Base-by-base conservation (phyloP, 2,113 vertebrate species). In the Monarcha castaneiventris region DNA sequence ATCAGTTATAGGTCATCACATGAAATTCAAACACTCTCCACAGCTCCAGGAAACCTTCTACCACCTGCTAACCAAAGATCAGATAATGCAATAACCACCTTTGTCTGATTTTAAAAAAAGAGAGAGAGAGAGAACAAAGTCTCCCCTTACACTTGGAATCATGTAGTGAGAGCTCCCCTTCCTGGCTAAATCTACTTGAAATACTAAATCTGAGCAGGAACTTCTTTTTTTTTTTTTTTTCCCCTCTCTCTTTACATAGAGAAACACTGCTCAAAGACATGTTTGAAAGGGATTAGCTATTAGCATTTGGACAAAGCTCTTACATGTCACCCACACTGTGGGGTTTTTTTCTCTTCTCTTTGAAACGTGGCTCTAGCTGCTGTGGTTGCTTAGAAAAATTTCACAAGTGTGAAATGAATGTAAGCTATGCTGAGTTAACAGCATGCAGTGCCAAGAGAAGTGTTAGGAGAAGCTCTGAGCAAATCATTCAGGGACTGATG, bases 101-200 rank as follows among this genome's bases (percentile, higher is more conserved):
- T 67, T 46, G 41, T 73, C 44, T 62, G 27, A 48, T 41, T 13
- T 37, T 37, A 39, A n/a, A 46, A 41, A 54, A 37, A 55, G 5
- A 29, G 4, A 51, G 26, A 16, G 5, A 21, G 13, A 75, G 21
- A 44, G 10, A 82, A 63, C 18, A 20, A 49, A 48, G n/a, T n/a
- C 25, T 81, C 33, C 26, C 35, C 15, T 32, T 76, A 27, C 27
- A 25, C 39, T 55, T 44, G 29, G 52, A 92, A 43, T 90, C 58
- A 64, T 10, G 41, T 30, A 81, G 41, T 91, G 74, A 96, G 93
- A 92, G 91, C 89, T 92, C 84, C 91, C 74, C 87, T 95, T 87
- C 80, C 84, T 79, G 87, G 86, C 30, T 87, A 81, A 91, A 72
- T 72, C n/a, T 73, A 9, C 43, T 58, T 77, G 35, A 85, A 95